phyloP scores from a whole-genome alignment of 2,113 vertebrate genomes.

The Clarias macrocephalus region DNA sequence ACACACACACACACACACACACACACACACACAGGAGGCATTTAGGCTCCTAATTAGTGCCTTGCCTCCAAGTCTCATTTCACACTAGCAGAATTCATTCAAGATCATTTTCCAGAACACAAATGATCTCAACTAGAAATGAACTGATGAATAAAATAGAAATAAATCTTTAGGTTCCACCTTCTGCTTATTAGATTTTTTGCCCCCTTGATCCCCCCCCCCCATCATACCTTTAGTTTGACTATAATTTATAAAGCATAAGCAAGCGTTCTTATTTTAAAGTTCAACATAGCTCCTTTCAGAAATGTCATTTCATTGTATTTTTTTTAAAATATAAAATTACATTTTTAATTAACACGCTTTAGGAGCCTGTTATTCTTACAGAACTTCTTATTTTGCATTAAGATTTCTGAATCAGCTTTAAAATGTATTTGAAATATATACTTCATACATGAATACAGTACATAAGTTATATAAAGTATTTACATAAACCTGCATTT shows the following conservation, averaged over 20 bases:
- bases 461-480: neutral
- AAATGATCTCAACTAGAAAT: neutral
- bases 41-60: neutral
- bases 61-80: neutral
- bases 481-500: no score
- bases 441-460: neutral
- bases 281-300: neutral
- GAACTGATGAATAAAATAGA: neutral
- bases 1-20: neutral
- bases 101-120: neutral
- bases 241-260: neutral
- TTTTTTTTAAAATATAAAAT: no score
- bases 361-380: neutral
- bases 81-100: neutral
- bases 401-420: neutral
- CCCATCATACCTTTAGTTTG: neutral
- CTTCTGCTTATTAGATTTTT: neutral
- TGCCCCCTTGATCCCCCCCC: neutral
- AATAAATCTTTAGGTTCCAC: neutral
- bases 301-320: neutral
- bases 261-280: neutral
- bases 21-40: constrained; percentile 28
- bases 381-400: neutral
- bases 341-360: no score
- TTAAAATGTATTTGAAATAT: neutral